Evolutionary conservation across 2,888 invertebrate species (phyloP).

Genomic region (Glyphotaelius pellucidus): DNA sequence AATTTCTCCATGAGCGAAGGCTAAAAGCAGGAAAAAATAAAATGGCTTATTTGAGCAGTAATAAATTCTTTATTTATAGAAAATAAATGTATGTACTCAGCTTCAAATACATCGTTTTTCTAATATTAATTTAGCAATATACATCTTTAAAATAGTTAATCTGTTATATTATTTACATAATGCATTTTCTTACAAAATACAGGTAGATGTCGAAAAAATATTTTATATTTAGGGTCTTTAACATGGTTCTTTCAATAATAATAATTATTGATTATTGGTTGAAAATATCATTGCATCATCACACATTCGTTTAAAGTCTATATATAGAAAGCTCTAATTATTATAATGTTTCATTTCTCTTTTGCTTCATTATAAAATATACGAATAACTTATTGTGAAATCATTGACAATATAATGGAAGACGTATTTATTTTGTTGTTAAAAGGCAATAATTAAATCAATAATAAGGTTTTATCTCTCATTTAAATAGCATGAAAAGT

Average conservation of each 20-base stretch:
- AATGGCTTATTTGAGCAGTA: neutral
- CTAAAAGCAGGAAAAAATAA: neutral
- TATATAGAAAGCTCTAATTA: neutral
- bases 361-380: constrained; percentile 12
- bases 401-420: constrained; percentile 31
- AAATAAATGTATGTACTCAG: neutral
- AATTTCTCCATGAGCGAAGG: no score
- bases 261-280: neutral
- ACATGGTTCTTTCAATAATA: constrained; percentile 2
- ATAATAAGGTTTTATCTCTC: neutral
- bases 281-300: constrained; percentile 22
- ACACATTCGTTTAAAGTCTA: constrained; percentile 4
- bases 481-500: neutral
- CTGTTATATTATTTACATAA: constrained; percentile 21
- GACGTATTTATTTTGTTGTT: constrained; percentile 57
- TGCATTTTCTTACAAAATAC: neutral
- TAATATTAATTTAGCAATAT: neutral
- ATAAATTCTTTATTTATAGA: constrained; percentile 8
- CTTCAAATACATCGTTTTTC: neutral
- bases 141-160: constrained; percentile 6
- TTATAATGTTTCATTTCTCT: neutral
- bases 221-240: neutral
- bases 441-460: constrained; percentile 41
- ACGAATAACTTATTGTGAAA: neutral
- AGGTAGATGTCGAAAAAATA: neutral